phyloP scores from a whole-genome alignment of 2,888 invertebrate genomes.

The Catonia carolina region DNA sequence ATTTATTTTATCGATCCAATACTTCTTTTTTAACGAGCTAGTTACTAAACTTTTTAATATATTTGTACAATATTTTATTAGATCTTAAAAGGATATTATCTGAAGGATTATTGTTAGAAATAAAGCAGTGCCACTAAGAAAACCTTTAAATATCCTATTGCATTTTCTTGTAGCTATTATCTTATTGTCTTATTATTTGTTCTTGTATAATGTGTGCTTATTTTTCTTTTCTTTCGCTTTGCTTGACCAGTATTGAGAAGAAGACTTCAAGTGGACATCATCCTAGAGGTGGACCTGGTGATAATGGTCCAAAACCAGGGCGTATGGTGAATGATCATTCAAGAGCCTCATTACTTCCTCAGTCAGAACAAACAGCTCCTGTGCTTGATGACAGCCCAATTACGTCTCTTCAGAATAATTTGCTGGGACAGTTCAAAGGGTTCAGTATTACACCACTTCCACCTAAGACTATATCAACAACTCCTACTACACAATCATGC shows the following conservation, averaged over 20 bases:
- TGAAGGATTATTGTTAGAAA: too few species aligned
- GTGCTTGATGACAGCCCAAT: conserved; percentile 7
- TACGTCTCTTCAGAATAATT: conserved; percentile 44
- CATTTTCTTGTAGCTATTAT: too few species aligned
- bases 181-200: background rate
- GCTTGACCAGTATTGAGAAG: conserved; percentile 30
- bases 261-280: conserved; percentile 26
- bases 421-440: conserved; percentile 83
- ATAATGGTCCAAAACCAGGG: conserved; percentile 21
- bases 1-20: too few species aligned
- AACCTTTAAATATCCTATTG: too few species aligned
- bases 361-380: conserved; percentile 16
- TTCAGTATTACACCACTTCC: conserved; percentile 67
- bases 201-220: conserved; percentile 5
- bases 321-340: conserved; percentile 30
- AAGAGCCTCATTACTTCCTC: conserved; percentile 29
- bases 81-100: too few species aligned
- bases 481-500: conserved; percentile 13
- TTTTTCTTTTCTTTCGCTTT: background rate
- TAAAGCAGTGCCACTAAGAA: too few species aligned
- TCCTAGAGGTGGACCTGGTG: conserved; percentile 3
- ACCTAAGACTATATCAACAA: conserved; percentile 34
- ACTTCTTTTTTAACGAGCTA: too few species aligned
- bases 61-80: too few species aligned
- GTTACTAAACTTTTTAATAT: too few species aligned